These are phyloP conservation scores for Eilema griseolum DNA, from an alignment of 2,888 invertebrate species.

Conservation along the genomic window DNA sequence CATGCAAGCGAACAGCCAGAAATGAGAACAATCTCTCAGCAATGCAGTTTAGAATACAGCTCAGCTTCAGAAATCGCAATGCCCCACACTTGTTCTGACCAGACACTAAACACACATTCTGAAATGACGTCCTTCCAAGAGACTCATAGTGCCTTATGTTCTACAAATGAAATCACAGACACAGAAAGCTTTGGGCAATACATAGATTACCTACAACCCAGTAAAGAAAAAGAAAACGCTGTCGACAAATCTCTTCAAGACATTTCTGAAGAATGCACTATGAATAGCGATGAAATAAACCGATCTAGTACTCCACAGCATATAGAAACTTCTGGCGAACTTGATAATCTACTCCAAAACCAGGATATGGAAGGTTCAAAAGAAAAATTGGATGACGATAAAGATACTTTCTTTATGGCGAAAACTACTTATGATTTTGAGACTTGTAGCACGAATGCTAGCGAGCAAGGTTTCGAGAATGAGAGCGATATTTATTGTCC, in stretches of 20 bases:
- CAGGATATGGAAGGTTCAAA: conserved; percentile 66
- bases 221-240: conserved; percentile 71
- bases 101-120: conserved; percentile 82
- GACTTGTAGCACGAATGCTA: conserved; percentile 80
- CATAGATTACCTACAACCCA: conserved; percentile 79
- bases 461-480: conserved; percentile 84
- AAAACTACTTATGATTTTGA: conserved; percentile 81
- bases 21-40: conserved; percentile 90
- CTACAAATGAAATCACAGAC: conserved; percentile 83
- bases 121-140: conserved; percentile 83
- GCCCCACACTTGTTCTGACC: conserved; percentile 84
- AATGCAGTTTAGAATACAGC: conserved; percentile 90
- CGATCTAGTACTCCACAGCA: conserved; percentile 70
- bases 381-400: conserved; percentile 74
- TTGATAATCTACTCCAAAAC: conserved; percentile 71
- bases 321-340: conserved; percentile 63
- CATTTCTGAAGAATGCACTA: conserved; percentile 81
- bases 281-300: conserved; percentile 79
- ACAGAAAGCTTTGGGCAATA: conserved; percentile 85
- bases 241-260: conserved; percentile 80
- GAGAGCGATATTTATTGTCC: conserved; percentile 88
- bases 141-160: conserved; percentile 82
- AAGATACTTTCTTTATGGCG: conserved; percentile 77
- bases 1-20: conserved; percentile 78
- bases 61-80: conserved; percentile 87